Conservation (phyloP, 2,797 vertebrate genomes). For the Oreortyx pictus region DNA sequence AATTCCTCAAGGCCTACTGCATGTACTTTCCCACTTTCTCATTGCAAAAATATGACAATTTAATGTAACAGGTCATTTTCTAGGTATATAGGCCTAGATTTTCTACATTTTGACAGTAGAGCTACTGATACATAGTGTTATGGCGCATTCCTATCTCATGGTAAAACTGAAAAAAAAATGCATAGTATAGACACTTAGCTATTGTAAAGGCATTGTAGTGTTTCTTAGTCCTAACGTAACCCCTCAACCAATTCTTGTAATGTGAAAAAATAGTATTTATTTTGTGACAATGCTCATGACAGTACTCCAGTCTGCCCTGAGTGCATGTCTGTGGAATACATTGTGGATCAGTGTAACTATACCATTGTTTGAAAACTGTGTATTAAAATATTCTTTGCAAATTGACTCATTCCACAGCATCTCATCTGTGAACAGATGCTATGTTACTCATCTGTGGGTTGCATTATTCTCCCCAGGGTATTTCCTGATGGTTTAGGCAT, state of each 20-base stretch:
- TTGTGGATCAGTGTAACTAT: neutral
- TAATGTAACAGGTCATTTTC: neutral
- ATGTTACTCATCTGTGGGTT: neutral
- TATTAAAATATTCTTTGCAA: neutral
- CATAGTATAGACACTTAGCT: neutral
- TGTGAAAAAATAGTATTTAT: neutral
- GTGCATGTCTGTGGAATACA: neutral
- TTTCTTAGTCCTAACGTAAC: fast-evolving
- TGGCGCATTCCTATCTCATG: neutral
- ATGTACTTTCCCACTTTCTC: neutral
- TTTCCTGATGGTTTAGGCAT: neutral
- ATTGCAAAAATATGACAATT: neutral
- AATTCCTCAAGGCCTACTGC: neutral
- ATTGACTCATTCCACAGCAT: neutral
- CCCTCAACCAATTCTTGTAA: neutral
- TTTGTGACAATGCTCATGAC: neutral
- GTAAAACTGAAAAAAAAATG: neutral
- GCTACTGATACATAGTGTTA: neutral
- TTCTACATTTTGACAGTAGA: neutral
- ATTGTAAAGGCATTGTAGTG: neutral
- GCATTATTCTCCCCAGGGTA: neutral
- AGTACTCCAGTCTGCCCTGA: neutral
- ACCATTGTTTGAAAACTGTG: neutral
- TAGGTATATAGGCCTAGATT: neutral
- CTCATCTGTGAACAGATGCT: neutral